Percentiles rank a stretch among this genome's conserved stretches.
These are phyloP conservation scores for Himalopsyche tibetana DNA, from an alignment of 2,888 invertebrate genomes.

Conservation along the genomic window DNA sequence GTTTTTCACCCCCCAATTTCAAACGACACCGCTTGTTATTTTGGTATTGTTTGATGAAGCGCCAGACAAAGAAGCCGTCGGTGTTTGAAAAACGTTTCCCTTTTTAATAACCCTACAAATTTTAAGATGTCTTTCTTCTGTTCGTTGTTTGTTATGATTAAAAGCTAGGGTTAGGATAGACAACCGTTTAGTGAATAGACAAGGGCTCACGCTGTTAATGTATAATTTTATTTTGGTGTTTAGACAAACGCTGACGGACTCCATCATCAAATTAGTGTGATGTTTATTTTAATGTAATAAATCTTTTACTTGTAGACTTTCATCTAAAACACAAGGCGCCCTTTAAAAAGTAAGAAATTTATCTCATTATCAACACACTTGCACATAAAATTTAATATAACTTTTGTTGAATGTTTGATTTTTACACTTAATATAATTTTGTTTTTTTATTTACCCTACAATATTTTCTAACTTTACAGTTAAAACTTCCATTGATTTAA, in stretches of 20 bases:
- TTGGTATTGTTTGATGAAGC: slow-evolving; percentile 5
- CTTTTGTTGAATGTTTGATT: too few species aligned
- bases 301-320: neutral
- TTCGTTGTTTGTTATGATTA: slow-evolving; percentile 51
- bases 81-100: slow-evolving; percentile 39
- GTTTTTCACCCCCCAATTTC: neutral
- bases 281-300: slow-evolving; percentile 24
- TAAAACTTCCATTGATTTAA: too few species aligned
- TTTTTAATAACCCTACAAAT: slow-evolving; percentile 43
- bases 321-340: neutral
- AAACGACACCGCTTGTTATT: slow-evolving; percentile 16
- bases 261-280: slow-evolving; percentile 13
- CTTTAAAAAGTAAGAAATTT: neutral
- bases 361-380: too few species aligned
- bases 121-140: slow-evolving; percentile 46
- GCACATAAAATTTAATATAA: too few species aligned
- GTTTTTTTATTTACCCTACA: too few species aligned
- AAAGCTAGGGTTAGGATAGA: slow-evolving; percentile 45
- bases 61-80: slow-evolving; percentile 44
- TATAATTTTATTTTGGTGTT: slow-evolving; percentile 38
- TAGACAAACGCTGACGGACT: slow-evolving; percentile 32
- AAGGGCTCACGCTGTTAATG: slow-evolving; percentile 16
- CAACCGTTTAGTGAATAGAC: slow-evolving; percentile 44
- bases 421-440: too few species aligned
- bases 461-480: too few species aligned